Evolutionary conservation across 2,888 invertebrate species (phyloP).

Genomic region (Zele albiditarsus): DNA sequence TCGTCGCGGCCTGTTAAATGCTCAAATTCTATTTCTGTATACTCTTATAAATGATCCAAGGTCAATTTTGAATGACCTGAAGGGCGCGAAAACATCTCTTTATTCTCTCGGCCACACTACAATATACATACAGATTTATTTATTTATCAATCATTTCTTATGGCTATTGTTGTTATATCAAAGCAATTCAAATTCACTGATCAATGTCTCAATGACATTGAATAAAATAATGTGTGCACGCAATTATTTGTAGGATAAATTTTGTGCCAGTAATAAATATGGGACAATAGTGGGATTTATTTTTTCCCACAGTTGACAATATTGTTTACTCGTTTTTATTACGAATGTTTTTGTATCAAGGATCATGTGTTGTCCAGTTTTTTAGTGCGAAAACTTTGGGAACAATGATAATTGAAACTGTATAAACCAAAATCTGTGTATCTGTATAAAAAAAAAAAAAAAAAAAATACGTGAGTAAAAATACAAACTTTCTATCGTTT

Average conservation of each 20-base stretch:
- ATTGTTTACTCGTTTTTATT: too few relatives aligned
- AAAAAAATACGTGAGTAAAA: too few relatives aligned
- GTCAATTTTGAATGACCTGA: conserved; percentile 28
- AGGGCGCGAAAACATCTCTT: conserved; percentile 19
- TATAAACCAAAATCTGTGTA: too few relatives aligned
- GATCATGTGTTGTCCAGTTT: too few relatives aligned
- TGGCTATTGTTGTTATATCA: conserved; percentile 15
- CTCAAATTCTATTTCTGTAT: conserved; percentile 8
- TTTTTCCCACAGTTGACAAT: too few relatives aligned
- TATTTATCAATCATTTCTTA: conserved; percentile 35
- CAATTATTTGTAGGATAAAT: not conserved
- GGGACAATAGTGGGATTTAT: too few relatives aligned
- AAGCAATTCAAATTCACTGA: not conserved
- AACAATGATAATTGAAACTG: too few relatives aligned
- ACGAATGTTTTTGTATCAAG: too few relatives aligned
- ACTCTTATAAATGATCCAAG: conserved; percentile 20
- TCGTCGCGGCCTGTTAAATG: conserved; percentile 29
- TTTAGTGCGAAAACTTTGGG: too few relatives aligned
- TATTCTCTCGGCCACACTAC: not conserved
- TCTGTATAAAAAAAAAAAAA: too few relatives aligned
- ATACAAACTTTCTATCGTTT: too few relatives aligned
- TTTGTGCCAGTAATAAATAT: not conserved
- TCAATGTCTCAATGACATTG: not conserved
- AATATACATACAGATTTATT: conserved; percentile 7
- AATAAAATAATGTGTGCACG: not conserved